phyloP scores from a whole-genome alignment of 2,797 vertebrate species.

The Sebastes diaconus region DNA sequence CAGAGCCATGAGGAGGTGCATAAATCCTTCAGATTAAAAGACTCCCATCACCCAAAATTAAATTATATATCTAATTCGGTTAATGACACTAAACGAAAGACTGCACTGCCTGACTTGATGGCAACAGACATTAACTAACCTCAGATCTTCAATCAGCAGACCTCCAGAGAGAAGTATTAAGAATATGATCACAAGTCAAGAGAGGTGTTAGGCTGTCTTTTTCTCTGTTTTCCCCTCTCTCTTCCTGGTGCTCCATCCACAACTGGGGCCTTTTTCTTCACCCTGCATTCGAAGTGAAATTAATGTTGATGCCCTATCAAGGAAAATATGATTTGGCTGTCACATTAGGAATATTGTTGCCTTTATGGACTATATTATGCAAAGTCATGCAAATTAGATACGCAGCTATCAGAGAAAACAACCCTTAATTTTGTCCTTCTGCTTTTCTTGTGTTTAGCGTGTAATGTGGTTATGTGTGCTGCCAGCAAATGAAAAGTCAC shows the following conservation, averaged over 20 bases:
- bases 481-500: conserved; percentile 81
- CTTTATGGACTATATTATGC: conserved; percentile 79
- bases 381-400: conserved; percentile 82
- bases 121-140: conserved; percentile 60
- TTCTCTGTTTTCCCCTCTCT: neutral
- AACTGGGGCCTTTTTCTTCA: conserved; percentile 13
- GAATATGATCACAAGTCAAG: conserved; percentile 45
- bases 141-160: conserved; percentile 59
- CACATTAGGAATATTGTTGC: conserved; percentile 72
- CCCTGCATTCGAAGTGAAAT: conserved; percentile 53
- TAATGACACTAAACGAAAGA: conserved; percentile 64
- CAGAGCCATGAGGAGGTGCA: too few relatives aligned
- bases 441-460: conserved; percentile 78
- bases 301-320: conserved; percentile 71
- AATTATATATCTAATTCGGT: conserved; percentile 64
- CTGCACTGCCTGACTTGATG: conserved; percentile 43
- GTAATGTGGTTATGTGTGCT: conserved; percentile 78
- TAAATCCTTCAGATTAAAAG: conserved; percentile 39
- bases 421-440: conserved; percentile 80
- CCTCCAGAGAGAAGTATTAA: conserved; percentile 47
- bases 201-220: conserved; percentile 14
- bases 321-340: conserved; percentile 73
- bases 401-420: conserved; percentile 78
- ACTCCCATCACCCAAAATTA: conserved; percentile 27
- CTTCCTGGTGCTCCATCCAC: neutral